Percentiles rank a stretch among this genome's conserved stretches.
These are phyloP conservation scores for Taxidea taxus DNA, from an alignment of 2,113 vertebrate species.

Conservation along the genomic window DNA sequence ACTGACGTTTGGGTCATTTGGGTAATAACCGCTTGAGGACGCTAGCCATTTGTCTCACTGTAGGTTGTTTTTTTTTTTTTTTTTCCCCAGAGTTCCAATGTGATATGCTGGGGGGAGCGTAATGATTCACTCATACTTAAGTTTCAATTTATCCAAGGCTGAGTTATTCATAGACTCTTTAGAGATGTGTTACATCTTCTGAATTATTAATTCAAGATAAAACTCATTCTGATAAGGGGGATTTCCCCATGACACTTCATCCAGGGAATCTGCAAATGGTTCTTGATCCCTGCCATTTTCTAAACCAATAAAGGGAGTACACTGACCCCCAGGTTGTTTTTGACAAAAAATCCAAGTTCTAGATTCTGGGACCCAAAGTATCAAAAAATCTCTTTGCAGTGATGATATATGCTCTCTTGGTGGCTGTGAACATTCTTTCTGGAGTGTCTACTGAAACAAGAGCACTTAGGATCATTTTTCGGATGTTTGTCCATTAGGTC, in stretches of 20 bases:
- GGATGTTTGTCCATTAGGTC: not conserved
- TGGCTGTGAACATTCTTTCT: not conserved
- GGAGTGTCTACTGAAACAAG: not conserved
- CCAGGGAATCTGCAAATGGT: not conserved
- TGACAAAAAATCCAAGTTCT: not conserved
- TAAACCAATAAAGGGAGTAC: not conserved
- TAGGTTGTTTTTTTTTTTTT: not conserved
- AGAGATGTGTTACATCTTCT: conserved; percentile 25
- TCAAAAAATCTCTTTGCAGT: not conserved
- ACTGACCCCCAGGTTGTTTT: not conserved
- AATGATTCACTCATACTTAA: conserved; percentile 44
- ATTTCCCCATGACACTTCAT: not conserved
- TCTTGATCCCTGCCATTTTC: not conserved
- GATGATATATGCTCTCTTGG: not conserved
- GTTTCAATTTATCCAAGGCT: conserved; percentile 6
- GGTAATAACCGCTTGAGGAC: not conserved
- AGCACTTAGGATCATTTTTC: not conserved
- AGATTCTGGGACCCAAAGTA: not conserved
- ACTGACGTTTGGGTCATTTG: conserved; percentile 28
- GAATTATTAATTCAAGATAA: conserved; percentile 57
- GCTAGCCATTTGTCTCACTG: not conserved
- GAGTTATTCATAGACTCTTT: conserved; percentile 54
- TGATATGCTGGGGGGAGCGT: not conserved
- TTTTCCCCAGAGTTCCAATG: not conserved
- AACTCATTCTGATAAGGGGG: not conserved